Conservation (phyloP, 1,140 invertebrate species). For the Gonioctena quinquepunctata region DNA sequence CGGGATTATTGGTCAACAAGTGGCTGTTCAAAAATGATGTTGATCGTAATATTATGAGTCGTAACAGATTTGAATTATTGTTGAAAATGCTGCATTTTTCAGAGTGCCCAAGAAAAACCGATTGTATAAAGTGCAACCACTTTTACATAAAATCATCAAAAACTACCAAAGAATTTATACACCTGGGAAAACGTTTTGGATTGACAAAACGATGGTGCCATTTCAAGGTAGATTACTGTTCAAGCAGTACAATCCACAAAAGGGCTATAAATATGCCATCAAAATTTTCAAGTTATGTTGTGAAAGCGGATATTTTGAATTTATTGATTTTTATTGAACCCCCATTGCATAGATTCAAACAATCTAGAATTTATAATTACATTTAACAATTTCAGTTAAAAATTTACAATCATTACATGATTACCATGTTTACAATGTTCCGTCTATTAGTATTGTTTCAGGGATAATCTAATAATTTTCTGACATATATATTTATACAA, state of each 20-base stretch:
- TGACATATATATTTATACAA: no score
- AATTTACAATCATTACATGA: no score
- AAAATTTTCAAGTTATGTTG: slow-evolving; percentile 52
- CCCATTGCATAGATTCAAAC: no score
- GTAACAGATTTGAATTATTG: slow-evolving; percentile 19
- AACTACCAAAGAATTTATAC: slow-evolving; percentile 23
- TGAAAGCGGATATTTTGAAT: background rate
- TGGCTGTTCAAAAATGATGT: background rate
- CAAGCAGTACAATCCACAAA: slow-evolving; percentile 21
- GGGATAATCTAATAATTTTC: no score
- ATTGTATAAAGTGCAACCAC: slow-evolving; percentile 25
- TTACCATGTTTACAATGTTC: no score
- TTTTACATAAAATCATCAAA: slow-evolving; percentile 23
- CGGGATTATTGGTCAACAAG: background rate
- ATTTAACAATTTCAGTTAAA: no score
- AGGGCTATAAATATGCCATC: slow-evolving; percentile 34
- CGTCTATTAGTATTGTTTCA: no score
- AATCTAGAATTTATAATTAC: no score
- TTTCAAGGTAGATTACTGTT: slow-evolving; percentile 36
- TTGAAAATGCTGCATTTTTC: slow-evolving; percentile 19
- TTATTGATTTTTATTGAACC: no score
- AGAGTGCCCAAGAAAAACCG: slow-evolving; percentile 6
- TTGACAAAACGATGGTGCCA: slow-evolving; percentile 51
- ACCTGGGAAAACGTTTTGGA: slow-evolving; percentile 26
- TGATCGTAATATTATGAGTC: background rate